Conservation (phyloP, 2,797 vertebrate genomes). For the Clarias platycephalus region DNA sequence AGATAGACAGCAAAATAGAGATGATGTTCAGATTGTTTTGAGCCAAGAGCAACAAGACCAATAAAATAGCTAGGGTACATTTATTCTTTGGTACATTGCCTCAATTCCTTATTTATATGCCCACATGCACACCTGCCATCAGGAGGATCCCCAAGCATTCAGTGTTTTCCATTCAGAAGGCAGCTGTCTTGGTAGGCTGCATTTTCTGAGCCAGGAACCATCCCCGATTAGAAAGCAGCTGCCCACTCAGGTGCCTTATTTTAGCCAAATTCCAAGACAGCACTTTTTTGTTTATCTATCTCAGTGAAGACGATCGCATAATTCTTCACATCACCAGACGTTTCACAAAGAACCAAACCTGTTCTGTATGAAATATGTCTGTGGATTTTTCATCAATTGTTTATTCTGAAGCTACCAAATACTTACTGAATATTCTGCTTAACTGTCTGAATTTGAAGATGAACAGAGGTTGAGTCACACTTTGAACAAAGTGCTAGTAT, state of each 20-base stretch:
- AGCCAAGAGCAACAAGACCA: not conserved
- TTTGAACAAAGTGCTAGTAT: not conserved
- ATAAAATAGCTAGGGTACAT: not conserved
- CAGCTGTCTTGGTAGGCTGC: constrained; percentile 8
- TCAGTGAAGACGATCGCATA: not conserved
- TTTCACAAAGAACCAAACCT: not conserved
- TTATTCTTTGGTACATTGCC: not conserved
- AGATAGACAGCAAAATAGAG: not conserved
- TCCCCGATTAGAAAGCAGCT: constrained; percentile 2
- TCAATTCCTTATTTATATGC: not conserved
- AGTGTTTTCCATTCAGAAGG: constrained; percentile 9
- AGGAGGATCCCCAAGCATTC: not conserved
- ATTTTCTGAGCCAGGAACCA: not conserved
- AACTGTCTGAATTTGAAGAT: not conserved
- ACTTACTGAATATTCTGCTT: not conserved
- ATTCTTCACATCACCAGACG: not conserved
- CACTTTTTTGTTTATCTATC: not conserved
- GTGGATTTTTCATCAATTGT: no score
- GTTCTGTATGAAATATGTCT: no score
- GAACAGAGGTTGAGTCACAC: not conserved
- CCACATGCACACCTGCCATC: not conserved
- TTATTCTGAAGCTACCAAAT: not conserved
- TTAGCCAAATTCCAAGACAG: constrained; percentile 1
- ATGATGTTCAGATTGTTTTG: not conserved
- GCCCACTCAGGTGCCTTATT: constrained; percentile 9